Conservation (phyloP, 2,113 vertebrate species). For the Archocentrus centrarchus region DNA sequence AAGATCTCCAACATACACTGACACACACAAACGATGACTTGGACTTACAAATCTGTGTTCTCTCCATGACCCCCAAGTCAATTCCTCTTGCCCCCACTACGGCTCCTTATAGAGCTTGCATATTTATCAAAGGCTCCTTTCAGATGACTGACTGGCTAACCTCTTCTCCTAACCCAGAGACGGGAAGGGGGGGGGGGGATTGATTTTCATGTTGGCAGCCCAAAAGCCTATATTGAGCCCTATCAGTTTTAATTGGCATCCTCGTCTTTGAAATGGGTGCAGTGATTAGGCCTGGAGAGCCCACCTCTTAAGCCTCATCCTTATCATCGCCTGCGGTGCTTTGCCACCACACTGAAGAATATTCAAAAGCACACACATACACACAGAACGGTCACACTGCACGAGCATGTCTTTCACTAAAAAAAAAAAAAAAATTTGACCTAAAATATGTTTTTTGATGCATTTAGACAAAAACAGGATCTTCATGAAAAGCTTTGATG, state of each 20-base stretch:
- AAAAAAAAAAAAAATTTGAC: slow-evolving; percentile 34
- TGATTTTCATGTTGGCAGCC: slow-evolving; percentile 74
- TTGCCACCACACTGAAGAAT: slow-evolving; percentile 39
- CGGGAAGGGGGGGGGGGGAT: slow-evolving; percentile 11
- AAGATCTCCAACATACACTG: slow-evolving; percentile 20
- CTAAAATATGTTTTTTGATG: slow-evolving; percentile 39
- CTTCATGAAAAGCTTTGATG: slow-evolving; percentile 46
- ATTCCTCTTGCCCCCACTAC: slow-evolving; percentile 9
- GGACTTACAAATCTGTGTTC: slow-evolving; percentile 39
- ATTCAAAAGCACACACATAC: slow-evolving; percentile 22
- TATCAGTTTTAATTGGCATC: slow-evolving; percentile 81
- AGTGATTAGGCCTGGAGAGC: slow-evolving; percentile 75
- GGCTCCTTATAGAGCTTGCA: slow-evolving; percentile 18
- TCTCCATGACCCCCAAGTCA: slow-evolving; percentile 14
- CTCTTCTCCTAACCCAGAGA: slow-evolving; percentile 50
- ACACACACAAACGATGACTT: slow-evolving; percentile 27
- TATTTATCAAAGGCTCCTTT: slow-evolving; percentile 52
- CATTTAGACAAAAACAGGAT: slow-evolving; percentile 27
- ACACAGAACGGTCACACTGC: neutral
- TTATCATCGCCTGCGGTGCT: slow-evolving; percentile 69
- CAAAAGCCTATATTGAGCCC: slow-evolving; percentile 77
- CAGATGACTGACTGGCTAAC: slow-evolving; percentile 52
- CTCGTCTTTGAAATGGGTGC: slow-evolving; percentile 77
- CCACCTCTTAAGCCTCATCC: slow-evolving; percentile 69
- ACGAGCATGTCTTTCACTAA: slow-evolving; percentile 8